phyloP scores from a whole-genome alignment of 2,113 vertebrate genomes.

The Microcebus griseorufus region DNA sequence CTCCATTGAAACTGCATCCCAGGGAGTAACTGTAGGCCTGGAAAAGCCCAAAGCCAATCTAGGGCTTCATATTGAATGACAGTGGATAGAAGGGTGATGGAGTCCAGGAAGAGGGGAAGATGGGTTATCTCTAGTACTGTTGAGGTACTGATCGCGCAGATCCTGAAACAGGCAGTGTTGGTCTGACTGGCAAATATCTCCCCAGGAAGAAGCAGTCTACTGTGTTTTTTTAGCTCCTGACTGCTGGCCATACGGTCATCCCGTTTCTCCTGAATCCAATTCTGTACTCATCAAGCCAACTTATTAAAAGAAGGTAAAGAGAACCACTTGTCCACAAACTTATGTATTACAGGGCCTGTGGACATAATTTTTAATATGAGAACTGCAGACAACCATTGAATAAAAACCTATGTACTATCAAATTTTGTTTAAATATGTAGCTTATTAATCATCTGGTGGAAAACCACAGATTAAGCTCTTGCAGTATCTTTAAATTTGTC shows the following conservation, averaged over 20 bases:
- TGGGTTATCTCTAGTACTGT: background rate
- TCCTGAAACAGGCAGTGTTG: background rate
- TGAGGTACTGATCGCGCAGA: background rate
- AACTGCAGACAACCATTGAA: background rate
- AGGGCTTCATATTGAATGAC: background rate
- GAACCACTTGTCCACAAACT: background rate
- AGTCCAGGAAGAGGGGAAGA: background rate
- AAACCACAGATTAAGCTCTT: background rate
- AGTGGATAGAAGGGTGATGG: background rate
- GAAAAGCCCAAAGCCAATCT: background rate
- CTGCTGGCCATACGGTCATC: background rate
- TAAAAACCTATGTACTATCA: background rate
- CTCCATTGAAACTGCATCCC: background rate
- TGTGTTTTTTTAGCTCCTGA: background rate
- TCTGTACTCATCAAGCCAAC: background rate
- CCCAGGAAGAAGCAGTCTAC: background rate
- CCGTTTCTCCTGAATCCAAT: background rate
- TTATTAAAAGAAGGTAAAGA: background rate
- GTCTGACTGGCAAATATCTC: background rate
- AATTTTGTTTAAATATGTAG: background rate
- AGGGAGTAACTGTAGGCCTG: background rate
- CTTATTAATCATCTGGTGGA: background rate
- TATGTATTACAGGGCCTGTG: background rate
- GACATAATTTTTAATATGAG: background rate
- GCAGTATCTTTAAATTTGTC: conserved; percentile 83